Base-by-base conservation (phyloP, 92 coral and sea anemone species). In the Micromussa lordhowensis region DNA sequence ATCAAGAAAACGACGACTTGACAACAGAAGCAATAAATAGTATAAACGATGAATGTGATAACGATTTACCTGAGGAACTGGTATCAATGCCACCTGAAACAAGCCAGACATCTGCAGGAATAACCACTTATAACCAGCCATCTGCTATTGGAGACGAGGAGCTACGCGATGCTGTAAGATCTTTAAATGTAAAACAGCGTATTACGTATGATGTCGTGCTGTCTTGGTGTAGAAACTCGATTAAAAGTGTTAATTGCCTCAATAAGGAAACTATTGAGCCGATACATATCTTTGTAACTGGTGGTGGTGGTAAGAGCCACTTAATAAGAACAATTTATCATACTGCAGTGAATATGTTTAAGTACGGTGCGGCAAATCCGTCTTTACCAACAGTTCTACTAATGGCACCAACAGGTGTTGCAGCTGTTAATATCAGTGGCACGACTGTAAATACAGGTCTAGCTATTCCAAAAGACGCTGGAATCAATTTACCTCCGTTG, bases 341-440 rank as follows among this genome's bases (percentile, higher is more conserved):
- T 58, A 86, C 84, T 77, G 90, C 75, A 21, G 58, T 55, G 16
- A 90, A 86, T n/a, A 90, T 87, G 6, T 58, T 58, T 19, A 58
- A 58, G 26, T 58, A 58, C 5, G 3, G 24, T 17, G n/a, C 64
- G 5, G 55, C 74, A 26, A 93, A 93, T 48, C 92, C 96, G 66
- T 94, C 91, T 35, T 28, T 30, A 88, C 92, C 92, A 63, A 91
- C 94, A 82, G 96, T 93, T 3, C 87, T 93, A 11, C 48, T 93
- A 78, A 93, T 83, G 87, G 94, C 94, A 21, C 96, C 96, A n/a
- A 93, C 94, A 49, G 94, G 92, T 79, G 91, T 89, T 59, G 95
- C 95, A 5, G 92, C 95, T 75, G 84, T 88, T 29, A 91, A 93
- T 49, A 94, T 91, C 28, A 79, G 83, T 83, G 93, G 94, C 7